Conservation (phyloP, 2,113 vertebrate genomes). For the Rhea americana region DNA sequence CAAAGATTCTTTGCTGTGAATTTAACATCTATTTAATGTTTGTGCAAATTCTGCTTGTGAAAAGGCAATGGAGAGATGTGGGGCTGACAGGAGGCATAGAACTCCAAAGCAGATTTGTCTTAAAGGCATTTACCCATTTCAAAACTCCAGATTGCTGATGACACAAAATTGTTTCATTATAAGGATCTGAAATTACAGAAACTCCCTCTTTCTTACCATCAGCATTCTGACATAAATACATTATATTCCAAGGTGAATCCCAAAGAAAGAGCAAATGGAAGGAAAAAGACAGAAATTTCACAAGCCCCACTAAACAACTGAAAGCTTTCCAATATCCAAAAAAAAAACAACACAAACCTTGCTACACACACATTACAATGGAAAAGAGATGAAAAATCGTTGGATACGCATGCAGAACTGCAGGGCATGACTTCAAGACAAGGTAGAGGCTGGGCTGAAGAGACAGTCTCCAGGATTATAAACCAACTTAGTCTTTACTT, state of each 20-base stretch:
- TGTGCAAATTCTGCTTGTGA: not conserved
- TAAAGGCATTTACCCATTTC: not conserved
- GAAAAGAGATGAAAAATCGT: not conserved
- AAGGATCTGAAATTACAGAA: not conserved
- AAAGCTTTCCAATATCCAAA: not conserved
- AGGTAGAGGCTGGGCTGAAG: not conserved
- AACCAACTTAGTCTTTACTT: not conserved
- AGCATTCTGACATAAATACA: not conserved
- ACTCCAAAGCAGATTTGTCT: not conserved
- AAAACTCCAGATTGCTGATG: not conserved
- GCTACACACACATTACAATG: accelerated
- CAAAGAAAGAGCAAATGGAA: not conserved
- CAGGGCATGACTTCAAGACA: not conserved
- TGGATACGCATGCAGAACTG: not conserved
- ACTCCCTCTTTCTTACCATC: not conserved
- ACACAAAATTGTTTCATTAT: accelerated
- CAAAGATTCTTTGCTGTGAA: not conserved
- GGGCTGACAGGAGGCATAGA: not conserved
- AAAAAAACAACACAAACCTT: not conserved
- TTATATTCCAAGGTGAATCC: not conserved
- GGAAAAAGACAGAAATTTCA: not conserved
- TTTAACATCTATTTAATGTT: not conserved
- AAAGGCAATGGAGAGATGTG: accelerated
- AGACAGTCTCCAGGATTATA: not conserved
- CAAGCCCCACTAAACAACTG: not conserved